Evolutionary conservation across 2,797 vertebrate genomes (phyloP).

Genomic region (Tapirus indicus): DNA sequence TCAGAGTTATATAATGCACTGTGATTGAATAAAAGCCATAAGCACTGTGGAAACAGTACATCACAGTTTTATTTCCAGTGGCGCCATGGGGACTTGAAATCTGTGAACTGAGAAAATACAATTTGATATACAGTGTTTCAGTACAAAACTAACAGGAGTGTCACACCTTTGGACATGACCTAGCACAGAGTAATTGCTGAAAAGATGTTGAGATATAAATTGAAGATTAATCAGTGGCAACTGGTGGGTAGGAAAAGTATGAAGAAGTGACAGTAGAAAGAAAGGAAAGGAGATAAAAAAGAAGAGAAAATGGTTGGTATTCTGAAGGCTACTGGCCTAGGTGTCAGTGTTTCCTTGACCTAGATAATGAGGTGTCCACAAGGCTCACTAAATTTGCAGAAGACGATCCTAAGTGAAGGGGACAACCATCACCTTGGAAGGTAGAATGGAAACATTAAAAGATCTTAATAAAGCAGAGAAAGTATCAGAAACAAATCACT

Average conservation of each 20-base stretch:
- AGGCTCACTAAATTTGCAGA: background rate
- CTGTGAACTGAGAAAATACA: constrained; percentile 3
- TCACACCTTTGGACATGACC: background rate
- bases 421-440: background rate
- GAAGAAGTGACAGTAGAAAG: background rate
- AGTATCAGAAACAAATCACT: background rate
- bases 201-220: background rate
- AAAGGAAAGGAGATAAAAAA: background rate
- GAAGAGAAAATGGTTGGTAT: background rate
- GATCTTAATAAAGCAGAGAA: background rate
- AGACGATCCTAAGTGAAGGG: background rate
- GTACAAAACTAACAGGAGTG: background rate
- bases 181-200: background rate
- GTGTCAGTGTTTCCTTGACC: background rate
- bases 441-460: background rate
- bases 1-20: background rate
- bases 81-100: background rate
- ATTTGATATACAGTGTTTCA: background rate
- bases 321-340: background rate
- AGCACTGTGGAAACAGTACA: background rate
- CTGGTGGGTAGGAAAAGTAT: background rate
- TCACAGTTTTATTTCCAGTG: background rate
- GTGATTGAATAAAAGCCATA: background rate
- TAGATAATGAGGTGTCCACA: background rate
- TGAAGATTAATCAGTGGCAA: background rate